These are phyloP conservation scores for Hydra vulgaris DNA, from an alignment of 30 jellyfish, hydroid and myxozoan genomes.

Conservation along the genomic window DNA sequence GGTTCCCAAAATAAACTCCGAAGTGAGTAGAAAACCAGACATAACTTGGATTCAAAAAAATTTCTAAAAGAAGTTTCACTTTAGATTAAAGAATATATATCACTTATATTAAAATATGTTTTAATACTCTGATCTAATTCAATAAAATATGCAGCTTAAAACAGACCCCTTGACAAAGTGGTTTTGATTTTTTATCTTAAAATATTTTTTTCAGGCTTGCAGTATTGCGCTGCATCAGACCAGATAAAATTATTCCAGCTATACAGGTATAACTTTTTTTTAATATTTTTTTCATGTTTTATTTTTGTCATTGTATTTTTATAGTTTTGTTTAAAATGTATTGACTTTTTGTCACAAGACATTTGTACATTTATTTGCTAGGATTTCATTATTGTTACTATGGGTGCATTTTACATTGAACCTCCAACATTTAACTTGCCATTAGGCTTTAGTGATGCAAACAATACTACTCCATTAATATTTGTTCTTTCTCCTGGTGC, in stretches of 20 bases:
- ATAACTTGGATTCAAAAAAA: too few relatives aligned
- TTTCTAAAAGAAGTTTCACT: too few relatives aligned
- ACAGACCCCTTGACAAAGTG: too few relatives aligned
- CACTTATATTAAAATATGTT: too few relatives aligned
- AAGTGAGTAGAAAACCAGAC: too few relatives aligned
- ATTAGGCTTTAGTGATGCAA: conserved; percentile 87
- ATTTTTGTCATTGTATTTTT: neutral
- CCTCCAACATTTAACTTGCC: conserved; percentile 98
- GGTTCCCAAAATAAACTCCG: too few relatives aligned
- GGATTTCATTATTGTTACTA: conserved; percentile 90
- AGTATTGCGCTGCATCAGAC: conserved; percentile 84
- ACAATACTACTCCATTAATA: conserved; percentile 79
- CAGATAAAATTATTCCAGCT: conserved; percentile 90
- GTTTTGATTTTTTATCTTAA: too few relatives aligned
- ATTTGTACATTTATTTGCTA: conserved; percentile 7
- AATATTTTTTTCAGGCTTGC: too few relatives aligned
- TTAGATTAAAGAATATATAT: too few relatives aligned
- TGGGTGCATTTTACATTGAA: conserved; percentile 93
- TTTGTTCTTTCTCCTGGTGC: conserved; percentile 99
- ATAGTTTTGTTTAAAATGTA: too few relatives aligned
- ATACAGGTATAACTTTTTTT: conserved; percentile 77
- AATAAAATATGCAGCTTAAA: too few relatives aligned
- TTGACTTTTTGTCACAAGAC: neutral
- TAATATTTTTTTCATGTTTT: neutral
- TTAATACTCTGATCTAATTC: too few relatives aligned